A percentile compares a stretch with the other conserved stretches of the same genome.
These are phyloP conservation scores for Limnothrissa miodon DNA, from an alignment of 2,113 vertebrate species.

Conservation along the genomic window DNA sequence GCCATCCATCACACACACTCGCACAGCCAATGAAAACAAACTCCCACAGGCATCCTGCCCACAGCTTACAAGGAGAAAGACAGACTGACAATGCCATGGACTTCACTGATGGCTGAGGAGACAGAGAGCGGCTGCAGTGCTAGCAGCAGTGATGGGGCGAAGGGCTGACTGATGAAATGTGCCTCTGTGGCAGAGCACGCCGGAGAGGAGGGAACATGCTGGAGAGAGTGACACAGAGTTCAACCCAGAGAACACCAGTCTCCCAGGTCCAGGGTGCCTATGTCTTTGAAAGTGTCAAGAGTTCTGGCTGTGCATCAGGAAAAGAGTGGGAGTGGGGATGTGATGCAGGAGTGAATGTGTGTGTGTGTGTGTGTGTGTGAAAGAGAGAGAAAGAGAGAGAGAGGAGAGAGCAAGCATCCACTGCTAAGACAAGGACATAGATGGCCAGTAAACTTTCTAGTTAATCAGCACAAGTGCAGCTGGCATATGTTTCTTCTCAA, in stretches of 20 bases:
- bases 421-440: not conserved
- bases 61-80: not conserved
- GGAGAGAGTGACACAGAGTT: conserved; percentile 34
- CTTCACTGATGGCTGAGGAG: not conserved
- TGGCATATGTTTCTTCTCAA: not conserved
- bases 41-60: not conserved
- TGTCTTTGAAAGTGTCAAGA: not conserved
- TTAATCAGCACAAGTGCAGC: not conserved
- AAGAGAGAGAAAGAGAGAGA: no score
- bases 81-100: not conserved
- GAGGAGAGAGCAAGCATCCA: no score
- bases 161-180: not conserved
- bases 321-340: not conserved
- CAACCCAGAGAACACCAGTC: conserved; percentile 9
- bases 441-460: not conserved
- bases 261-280: not conserved
- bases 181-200: conserved; percentile 21
- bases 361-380: not conserved
- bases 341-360: not conserved
- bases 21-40: not conserved
- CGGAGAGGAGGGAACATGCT: not conserved
- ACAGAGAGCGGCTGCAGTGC: not conserved
- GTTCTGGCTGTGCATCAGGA: not conserved
- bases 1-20: not conserved
- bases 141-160: no score